Evolutionary conservation across 2,888 invertebrate species (phyloP).

Genomic region (Eutolmus rufibarbis): DNA sequence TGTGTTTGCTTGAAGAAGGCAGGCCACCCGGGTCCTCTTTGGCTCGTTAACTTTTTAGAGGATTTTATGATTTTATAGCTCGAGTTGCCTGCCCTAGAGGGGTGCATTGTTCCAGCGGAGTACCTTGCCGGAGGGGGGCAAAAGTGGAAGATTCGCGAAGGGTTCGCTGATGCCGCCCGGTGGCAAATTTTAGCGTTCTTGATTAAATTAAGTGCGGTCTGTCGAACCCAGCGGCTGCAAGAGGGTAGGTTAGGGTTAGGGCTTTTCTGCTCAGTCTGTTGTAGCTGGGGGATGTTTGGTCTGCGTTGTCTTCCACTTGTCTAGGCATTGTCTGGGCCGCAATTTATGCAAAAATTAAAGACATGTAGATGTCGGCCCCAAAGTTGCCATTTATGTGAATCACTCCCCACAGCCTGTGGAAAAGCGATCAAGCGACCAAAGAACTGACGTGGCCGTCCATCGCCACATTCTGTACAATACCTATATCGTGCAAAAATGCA

Average conservation of each 20-base stretch:
- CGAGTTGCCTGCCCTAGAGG: neutral
- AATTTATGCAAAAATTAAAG: neutral
- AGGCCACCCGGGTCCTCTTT: neutral
- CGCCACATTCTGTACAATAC: neutral
- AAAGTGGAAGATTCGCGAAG: neutral
- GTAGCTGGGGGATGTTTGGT: neutral
- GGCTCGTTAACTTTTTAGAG: constrained; percentile 12
- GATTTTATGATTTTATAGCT: neutral
- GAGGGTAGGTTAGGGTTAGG: neutral
- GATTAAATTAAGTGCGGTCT: neutral
- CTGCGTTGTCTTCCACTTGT: neutral
- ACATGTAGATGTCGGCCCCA: neutral
- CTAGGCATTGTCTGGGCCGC: neutral
- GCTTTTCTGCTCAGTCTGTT: neutral
- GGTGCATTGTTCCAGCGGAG: neutral
- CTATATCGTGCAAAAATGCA: neutral
- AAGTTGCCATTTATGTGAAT: neutral
- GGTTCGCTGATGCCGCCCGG: neutral
- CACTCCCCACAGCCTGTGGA: neutral
- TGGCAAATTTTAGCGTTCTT: neutral
- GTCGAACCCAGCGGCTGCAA: neutral
- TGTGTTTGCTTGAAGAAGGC: neutral
- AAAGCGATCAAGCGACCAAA: neutral
- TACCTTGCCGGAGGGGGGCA: neutral
- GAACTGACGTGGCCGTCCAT: neutral